Base-by-base conservation (phyloP, 2,888 invertebrate genomes). In the Taenaris catops region DNA sequence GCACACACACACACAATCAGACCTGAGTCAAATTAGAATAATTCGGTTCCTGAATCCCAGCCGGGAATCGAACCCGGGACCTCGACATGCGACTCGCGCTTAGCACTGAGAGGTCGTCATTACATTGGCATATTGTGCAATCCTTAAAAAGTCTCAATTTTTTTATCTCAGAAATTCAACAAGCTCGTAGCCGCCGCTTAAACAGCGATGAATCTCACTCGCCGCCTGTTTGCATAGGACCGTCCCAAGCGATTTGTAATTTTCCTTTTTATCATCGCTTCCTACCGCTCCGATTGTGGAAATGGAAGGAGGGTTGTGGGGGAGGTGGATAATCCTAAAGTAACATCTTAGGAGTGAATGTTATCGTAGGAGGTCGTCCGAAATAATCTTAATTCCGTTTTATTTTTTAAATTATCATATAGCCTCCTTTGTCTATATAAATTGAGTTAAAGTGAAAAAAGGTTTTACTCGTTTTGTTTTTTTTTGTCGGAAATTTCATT, bases 211-310 rank as follows among this genome's bases (percentile, higher is more conserved):
- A 8, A 18, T 17, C 4, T 6, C 9, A 27, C 9, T 27, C 28
- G 28, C 36, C 26, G 29, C 21, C 26, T 44, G 48, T 49, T 49
- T 44, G 42, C 44, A 38, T 47, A 46, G 46, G 49, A 38, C 19
- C 37, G 19, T 37, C 41, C 25, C 31, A 31, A 38, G 24, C 25
- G 38, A 38, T 42, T 34, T 36, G 41, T 41, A 34, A 44, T 46
- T 44, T 46, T 38, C 34, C 28, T 42, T 46, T 46, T 47, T 46
- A 39, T 38, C 36, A 20, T n/a, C 26, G 23, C 31, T 29, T 18
- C 31, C 38, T 21, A 6, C 26, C 27, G 26, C 26, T 26, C 14
- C 12, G 8, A 32, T 18, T 25, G 12, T n/a, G n/a, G n/a, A n/a
- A n/a, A n/a, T n/a, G n/a, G n/a, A n/a, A n/a, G n/a, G n/a, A n/a